Evolutionary conservation across 1,140 invertebrate genomes (phyloP), one percentile per base, ranked within the genome.

Genomic region (Nilaparvata lugens): DNA sequence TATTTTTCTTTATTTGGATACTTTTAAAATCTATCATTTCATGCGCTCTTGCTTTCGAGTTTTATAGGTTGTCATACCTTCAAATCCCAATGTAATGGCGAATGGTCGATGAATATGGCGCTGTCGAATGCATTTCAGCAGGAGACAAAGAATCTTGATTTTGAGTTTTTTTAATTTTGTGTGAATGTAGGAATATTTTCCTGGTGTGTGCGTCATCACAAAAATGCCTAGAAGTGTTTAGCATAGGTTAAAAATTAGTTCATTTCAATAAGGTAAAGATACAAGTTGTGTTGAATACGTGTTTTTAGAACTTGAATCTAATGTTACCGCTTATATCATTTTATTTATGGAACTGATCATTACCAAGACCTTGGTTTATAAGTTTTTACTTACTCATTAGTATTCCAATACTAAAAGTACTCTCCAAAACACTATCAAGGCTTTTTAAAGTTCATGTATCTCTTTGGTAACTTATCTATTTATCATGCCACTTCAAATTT

Each of bases 101-200:
- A 23, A 48, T 48, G 45, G 45, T 48, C 45, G 45, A 48, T 48
- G 45, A 23, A 19, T 48, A 48, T 48, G 45, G 45, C 45, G 45
- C 45, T 48, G 45, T 18, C 21, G 16, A 48, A 23, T 18, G 16
- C 45, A 19, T 48, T 48, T 48, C 16, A 18, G 21, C 16, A 19
- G 45, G 21, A 48, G 45, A 48, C 45, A 48, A 48, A 48, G 45
- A 48, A 48, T 40, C n/a, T n/a, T n/a, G n/a, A n/a, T 48, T 48
- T 48, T 48, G 21, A 48, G 16, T 48, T 19, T 48, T 48, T 48
- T 23, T 23, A 18, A 48, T 48, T 48, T 19, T 23, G 21, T 19
- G 16, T 48, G 5, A 23, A 18, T 48, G 21, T 19, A 19, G 45
- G 45, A 48, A 19, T 48, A 23, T 11, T 48, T 18, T 48, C 21